Base-by-base conservation (phyloP, 2,113 vertebrate genomes). In the Cyanoderma ruficeps region DNA sequence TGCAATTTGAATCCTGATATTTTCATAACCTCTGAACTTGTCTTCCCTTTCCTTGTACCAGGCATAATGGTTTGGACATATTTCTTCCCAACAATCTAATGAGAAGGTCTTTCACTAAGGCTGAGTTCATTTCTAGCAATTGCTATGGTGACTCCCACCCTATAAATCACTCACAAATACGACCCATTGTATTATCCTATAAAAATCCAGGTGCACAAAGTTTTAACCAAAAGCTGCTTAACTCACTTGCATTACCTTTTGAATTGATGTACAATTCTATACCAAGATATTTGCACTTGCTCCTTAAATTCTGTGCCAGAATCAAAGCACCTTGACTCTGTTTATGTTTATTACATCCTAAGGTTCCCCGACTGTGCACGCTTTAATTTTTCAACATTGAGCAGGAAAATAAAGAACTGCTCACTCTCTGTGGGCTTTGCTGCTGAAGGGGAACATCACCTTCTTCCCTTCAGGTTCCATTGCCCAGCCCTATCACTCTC, bases 261-360 rank as follows among this genome's bases (percentile, higher is more conserved):
- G 27, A 84, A 82, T 20, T 39, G 3, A 30, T 64, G 9, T 15
- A 61, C 67, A 83, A 60, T 16, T 15, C 37, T n/a, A 52, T 39
- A 50, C 21, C 74, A 94, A 86, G 74, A 67, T 35, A 91, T 80
- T 46, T 95, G 42, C 39, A 60, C 80, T 79, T 93, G 31, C 17
- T 83, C 24, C 67, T 67, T 84, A 72, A 95, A 63, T 53, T 52
- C 86, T 69, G 7, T 61, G 47, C 20, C 56, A 50, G 18, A 77
- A 67, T 20, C 42, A 50, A 16, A 68, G 74, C 39, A 67, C n/a
- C 39, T 70, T 68, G 18, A 67, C 46, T 74, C 50, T 47, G 27
- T 59, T 74, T 83, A 20, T 49, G 22, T 28, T 91, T 39, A 42
- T 46, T 74, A 35, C 28, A 65, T 17, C 16, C 23, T 49, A 49